Evolutionary conservation across 2,888 invertebrate genomes (phyloP).

Genomic region (Tetragonula carbonaria): DNA sequence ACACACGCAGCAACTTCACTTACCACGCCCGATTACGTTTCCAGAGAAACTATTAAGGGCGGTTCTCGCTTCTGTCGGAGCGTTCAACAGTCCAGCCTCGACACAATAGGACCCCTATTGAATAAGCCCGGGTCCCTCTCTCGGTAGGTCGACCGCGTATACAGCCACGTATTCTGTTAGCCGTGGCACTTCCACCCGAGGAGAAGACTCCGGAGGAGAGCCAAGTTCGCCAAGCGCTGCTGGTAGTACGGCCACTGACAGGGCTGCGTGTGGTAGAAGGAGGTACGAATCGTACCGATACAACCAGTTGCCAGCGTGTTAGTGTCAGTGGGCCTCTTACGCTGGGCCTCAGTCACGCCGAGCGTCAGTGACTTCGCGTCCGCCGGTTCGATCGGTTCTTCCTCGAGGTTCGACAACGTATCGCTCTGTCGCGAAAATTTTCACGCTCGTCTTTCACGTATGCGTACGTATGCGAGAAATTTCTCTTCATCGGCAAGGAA

Average conservation of each 20-base stretch:
- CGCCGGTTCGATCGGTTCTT: conserved; percentile 81
- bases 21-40: conserved; percentile 63
- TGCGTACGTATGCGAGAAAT: conserved; percentile 43
- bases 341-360: conserved; percentile 79
- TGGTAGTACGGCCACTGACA: conserved; percentile 58
- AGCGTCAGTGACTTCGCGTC: conserved; percentile 83
- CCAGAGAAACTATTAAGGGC: conserved; percentile 69
- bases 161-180: conserved; percentile 67
- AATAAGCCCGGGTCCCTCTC: conserved; percentile 67
- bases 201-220: conserved; percentile 39
- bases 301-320: conserved; percentile 63
- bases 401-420: conserved; percentile 41
- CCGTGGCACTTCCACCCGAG: conserved; percentile 15
- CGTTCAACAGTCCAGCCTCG: conserved; percentile 62
- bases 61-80: conserved; percentile 67
- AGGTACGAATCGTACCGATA: conserved; percentile 61
- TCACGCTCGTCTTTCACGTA: background rate
- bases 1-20: conserved; percentile 41
- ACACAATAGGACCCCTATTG: conserved; percentile 73
- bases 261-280: conserved; percentile 35
- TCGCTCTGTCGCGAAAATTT: background rate
- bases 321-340: conserved; percentile 79
- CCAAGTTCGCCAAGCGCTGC: conserved; percentile 53
- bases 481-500: too few species aligned
- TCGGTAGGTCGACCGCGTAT: conserved; percentile 44